Conservation (phyloP, 2,113 vertebrate genomes). For the Chloropsis hardwickii region DNA sequence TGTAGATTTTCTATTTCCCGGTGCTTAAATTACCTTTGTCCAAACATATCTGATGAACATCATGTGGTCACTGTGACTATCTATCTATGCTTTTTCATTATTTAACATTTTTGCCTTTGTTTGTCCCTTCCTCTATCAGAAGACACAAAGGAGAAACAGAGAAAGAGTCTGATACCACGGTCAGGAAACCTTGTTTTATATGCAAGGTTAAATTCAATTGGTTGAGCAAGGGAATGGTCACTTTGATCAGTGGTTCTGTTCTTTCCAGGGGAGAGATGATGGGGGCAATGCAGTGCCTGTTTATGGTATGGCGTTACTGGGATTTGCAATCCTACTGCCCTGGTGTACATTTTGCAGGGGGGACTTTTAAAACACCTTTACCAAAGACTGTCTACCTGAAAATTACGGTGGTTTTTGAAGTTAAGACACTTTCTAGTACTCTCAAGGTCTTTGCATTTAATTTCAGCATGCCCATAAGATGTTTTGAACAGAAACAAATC, state of each 20-base stretch:
- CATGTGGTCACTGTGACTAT: background rate
- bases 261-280: background rate
- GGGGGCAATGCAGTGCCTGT: background rate
- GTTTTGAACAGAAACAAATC: slow-evolving; percentile 41
- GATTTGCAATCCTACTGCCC: background rate
- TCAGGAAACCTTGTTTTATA: background rate
- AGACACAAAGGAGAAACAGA: background rate
- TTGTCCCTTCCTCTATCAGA: background rate
- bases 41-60: background rate
- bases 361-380: background rate
- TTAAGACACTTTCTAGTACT: background rate
- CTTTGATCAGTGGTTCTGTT: background rate
- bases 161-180: background rate
- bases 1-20: background rate
- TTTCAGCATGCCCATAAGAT: slow-evolving; percentile 21
- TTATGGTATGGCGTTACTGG: background rate
- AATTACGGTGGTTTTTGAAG: background rate
- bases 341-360: background rate
- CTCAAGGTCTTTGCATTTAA: slow-evolving; percentile 30
- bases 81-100: background rate
- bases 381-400: background rate
- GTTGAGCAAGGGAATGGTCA: background rate
- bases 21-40: background rate
- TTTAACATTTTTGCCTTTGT: background rate
- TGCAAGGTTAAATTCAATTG: background rate